Evolutionary conservation across 1,140 invertebrate species (phyloP).

Genomic region (Halesus radiatus): DNA sequence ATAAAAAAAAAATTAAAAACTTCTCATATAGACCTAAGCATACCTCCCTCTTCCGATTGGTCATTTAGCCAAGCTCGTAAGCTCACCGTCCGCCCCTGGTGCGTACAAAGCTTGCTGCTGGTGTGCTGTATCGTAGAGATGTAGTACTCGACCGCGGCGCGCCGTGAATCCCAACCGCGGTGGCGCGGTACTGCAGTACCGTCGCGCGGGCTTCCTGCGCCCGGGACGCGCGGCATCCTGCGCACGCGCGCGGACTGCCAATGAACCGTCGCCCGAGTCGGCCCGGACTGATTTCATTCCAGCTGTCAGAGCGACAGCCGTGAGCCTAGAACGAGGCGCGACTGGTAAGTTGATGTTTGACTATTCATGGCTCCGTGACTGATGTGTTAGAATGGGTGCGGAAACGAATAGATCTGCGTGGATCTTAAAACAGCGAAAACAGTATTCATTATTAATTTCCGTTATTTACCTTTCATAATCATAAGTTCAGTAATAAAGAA

Average conservation of each 20-base stretch:
- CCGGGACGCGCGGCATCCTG: constrained; percentile 51
- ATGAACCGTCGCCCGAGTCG: neutral
- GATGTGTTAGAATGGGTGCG: neutral
- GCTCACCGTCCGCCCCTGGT: too few relatives aligned
- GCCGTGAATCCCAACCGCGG: constrained; percentile 46
- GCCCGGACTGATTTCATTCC: constrained; percentile 40
- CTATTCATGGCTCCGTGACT: neutral
- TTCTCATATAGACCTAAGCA: too few relatives aligned
- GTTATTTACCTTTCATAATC: too few relatives aligned
- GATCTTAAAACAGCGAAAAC: neutral
- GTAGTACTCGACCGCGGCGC: neutral
- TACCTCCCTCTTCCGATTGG: too few relatives aligned
- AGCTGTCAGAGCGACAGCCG: constrained; percentile 32
- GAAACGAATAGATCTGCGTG: neutral
- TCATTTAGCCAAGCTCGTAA: neutral
- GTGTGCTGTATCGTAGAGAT: neutral
- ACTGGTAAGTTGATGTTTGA: constrained; percentile 17
- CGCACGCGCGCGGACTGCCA: constrained; percentile 43
- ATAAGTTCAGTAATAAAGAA: too few relatives aligned
- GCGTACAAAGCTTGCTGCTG: neutral
- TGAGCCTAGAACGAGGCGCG: constrained; percentile 29
- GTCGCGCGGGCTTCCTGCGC: constrained; percentile 52
- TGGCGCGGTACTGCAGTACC: constrained; percentile 34
- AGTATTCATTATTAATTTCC: too few relatives aligned
- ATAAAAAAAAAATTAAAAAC: too few relatives aligned